These are phyloP conservation scores for Passer montanus DNA, from an alignment of 2,113 vertebrate genomes.

Conservation along the genomic window DNA sequence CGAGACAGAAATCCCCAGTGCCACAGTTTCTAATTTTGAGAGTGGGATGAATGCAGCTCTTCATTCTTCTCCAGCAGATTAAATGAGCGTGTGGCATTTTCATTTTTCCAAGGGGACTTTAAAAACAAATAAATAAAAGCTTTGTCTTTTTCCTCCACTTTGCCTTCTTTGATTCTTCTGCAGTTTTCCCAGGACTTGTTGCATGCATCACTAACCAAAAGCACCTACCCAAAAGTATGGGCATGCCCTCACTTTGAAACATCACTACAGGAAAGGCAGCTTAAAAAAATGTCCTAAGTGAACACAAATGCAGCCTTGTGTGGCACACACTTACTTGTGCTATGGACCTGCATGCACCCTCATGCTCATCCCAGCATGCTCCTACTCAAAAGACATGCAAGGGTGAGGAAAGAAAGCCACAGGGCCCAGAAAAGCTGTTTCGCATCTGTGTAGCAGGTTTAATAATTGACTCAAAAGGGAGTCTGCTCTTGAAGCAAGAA, in stretches of 20 bases:
- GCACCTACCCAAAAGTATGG: neutral
- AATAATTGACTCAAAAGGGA: neutral
- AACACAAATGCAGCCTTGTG: neutral
- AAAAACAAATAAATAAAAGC: neutral
- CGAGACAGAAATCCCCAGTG: conserved; percentile 18
- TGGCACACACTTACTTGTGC: neutral
- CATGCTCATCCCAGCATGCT: neutral
- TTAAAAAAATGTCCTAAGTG: neutral
- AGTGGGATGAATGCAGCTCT: neutral
- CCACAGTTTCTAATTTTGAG: conserved; percentile 27
- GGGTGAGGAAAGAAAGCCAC: neutral
- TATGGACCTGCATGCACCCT: neutral
- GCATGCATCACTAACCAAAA: neutral
- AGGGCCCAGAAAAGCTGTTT: neutral
- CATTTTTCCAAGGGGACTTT: neutral
- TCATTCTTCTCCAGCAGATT: conserved; percentile 6
- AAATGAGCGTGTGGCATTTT: neutral
- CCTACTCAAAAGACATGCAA: neutral
- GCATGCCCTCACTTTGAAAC: neutral
- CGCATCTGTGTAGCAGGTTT: conserved; percentile 37
- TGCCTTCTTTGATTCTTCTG: neutral
- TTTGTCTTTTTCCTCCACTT: neutral
- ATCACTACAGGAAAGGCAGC: neutral
- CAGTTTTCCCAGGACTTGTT: neutral
- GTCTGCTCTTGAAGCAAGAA: neutral